phyloP scores from a whole-genome alignment of 2,888 invertebrate species.

The Hetaerina titia region DNA sequence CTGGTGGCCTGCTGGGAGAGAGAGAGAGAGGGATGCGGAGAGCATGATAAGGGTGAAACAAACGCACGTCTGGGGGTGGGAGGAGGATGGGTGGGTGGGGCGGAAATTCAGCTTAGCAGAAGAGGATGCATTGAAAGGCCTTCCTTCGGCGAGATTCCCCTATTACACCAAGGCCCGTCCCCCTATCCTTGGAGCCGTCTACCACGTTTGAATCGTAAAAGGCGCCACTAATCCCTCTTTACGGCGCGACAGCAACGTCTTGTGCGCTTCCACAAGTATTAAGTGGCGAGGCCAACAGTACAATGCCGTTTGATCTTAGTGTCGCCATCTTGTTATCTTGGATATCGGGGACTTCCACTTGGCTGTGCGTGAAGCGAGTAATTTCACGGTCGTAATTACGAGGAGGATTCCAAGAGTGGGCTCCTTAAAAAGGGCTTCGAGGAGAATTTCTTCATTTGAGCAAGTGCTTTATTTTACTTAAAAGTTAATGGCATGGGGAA shows the following conservation, averaged over 20 bases:
- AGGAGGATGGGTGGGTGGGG: neutral
- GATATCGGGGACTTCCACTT: neutral
- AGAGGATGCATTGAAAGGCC: neutral
- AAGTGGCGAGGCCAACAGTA: slow-evolving; percentile 1
- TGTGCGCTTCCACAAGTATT: neutral
- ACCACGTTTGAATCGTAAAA: neutral
- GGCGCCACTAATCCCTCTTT: slow-evolving; percentile 1
- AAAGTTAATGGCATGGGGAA: neutral
- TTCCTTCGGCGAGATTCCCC: neutral
- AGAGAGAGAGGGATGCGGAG: neutral
- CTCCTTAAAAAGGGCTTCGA: neutral
- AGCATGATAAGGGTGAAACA: neutral
- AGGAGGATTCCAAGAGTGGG: neutral
- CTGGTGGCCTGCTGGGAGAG: too few species aligned
- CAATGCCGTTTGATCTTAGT: neutral
- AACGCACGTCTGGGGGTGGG: neutral
- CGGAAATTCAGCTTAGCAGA: neutral
- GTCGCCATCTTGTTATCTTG: neutral
- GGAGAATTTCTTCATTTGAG: neutral
- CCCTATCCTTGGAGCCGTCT: neutral
- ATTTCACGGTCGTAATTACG: neutral
- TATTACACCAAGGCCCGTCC: neutral
- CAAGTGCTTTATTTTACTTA: neutral
- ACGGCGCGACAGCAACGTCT: neutral
- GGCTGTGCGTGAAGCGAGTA: neutral